Conservation (phyloP, 2,113 vertebrate genomes). For the Sapajus apella region DNA sequence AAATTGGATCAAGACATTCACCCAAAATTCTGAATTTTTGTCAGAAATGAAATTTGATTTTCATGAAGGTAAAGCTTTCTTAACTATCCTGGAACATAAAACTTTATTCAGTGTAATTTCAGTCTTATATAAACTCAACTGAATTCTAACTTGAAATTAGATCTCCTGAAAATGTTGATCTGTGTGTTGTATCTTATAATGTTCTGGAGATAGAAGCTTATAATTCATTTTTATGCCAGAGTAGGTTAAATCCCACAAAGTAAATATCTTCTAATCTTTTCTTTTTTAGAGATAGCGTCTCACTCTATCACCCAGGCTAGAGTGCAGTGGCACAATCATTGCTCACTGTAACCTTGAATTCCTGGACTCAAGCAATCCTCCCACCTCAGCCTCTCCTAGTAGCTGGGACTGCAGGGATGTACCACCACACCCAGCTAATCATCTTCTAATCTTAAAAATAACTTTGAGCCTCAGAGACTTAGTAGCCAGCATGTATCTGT, state of each 20-base stretch:
- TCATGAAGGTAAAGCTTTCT: slow-evolving; percentile 15
- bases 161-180: slow-evolving; percentile 4
- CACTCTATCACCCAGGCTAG: too few species aligned
- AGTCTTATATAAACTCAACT: slow-evolving; percentile 2
- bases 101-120: slow-evolving; percentile 30
- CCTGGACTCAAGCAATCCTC: too few species aligned
- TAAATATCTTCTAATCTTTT: slow-evolving; percentile 23
- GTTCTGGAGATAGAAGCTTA: background rate
- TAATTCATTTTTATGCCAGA: background rate
- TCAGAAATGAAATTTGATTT: slow-evolving; percentile 26
- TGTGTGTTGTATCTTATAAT: background rate
- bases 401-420: too few species aligned
- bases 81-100: slow-evolving; percentile 23
- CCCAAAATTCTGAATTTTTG: background rate
- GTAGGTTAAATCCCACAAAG: background rate
- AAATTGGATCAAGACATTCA: slow-evolving; percentile 16
- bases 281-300: too few species aligned
- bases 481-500: background rate
- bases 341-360: too few species aligned
- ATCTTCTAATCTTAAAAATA: background rate
- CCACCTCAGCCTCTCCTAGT: too few species aligned
- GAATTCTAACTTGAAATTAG: background rate
- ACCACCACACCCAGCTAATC: too few species aligned
- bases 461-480: background rate
- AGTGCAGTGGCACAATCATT: too few species aligned